phyloP scores from a whole-genome alignment of 2,888 invertebrate species.

The Oscheius sp. region DNA sequence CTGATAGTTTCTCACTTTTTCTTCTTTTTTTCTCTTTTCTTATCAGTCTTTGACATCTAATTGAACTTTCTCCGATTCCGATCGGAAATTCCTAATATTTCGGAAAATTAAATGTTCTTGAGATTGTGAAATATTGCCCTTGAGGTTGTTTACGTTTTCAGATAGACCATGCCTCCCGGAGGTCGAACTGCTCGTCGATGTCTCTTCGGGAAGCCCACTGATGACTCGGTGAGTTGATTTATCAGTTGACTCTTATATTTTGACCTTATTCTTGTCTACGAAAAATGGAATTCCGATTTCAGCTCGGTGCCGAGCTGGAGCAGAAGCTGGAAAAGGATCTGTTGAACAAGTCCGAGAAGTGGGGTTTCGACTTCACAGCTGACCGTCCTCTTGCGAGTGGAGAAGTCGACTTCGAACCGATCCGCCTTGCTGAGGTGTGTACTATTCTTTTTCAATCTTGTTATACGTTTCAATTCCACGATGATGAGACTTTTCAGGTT shows the following conservation, averaged over 20 bases:
- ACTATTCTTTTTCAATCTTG: background rate
- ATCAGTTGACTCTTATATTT: background rate
- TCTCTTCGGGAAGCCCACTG: constrained; percentile 24
- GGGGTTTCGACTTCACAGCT: constrained; percentile 50
- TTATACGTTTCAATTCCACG: background rate
- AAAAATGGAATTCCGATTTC: background rate
- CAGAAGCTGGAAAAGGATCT: constrained; percentile 28
- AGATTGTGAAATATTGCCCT: background rate
- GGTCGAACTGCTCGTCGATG: constrained; percentile 13
- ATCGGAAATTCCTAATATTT: background rate
- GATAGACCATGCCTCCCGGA: background rate
- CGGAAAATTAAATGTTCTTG: background rate
- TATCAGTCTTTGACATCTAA: background rate
- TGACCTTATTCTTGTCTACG: background rate
- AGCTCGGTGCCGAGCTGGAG: constrained; percentile 31
- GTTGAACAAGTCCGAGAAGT: constrained; percentile 39
- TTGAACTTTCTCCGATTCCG: background rate
- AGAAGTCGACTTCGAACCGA: constrained; percentile 18
- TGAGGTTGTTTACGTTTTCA: background rate
- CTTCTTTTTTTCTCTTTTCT: constrained; percentile 8
- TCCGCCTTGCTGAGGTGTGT: constrained; percentile 4
- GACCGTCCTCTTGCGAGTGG: constrained; percentile 39
- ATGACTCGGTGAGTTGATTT: background rate
- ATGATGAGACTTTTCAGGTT: background rate
- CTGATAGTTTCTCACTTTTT: background rate